Percentiles rank a stretch among this genome's conserved stretches.
These are phyloP conservation scores for Epicauta chinensis DNA, from an alignment of 1,140 invertebrate genomes.

Conservation along the genomic window DNA sequence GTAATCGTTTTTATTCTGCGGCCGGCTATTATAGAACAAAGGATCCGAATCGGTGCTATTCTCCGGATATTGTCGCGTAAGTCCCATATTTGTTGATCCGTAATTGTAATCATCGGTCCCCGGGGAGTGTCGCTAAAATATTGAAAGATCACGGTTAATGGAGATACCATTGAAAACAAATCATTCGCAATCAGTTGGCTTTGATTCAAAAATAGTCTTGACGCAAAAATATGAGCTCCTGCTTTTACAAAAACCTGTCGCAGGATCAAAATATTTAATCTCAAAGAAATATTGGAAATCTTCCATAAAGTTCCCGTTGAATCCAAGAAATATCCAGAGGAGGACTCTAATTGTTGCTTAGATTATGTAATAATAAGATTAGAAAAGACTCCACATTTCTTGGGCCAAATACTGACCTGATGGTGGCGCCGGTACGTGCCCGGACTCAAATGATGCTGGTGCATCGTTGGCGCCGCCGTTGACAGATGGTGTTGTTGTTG, in stretches of 20 bases:
- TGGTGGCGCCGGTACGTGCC: constrained; percentile 30
- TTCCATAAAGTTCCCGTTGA: no score
- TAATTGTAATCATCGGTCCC: constrained; percentile 43
- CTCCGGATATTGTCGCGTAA: constrained; percentile 47
- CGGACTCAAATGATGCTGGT: constrained; percentile 37
- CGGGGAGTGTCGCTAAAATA: constrained; percentile 42
- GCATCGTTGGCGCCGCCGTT: constrained; percentile 21
- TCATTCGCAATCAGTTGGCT: neutral
- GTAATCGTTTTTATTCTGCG: constrained; percentile 53
- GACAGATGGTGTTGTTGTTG: constrained; percentile 33
- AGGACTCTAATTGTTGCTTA: no score
- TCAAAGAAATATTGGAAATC: no score
- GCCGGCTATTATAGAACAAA: constrained; percentile 85
- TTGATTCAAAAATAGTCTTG: constrained; percentile 4
- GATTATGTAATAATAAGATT: no score
- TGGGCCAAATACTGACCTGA: no score
- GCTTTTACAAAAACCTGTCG: no score
- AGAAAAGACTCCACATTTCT: no score
- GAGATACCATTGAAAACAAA: neutral
- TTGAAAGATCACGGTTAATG: constrained; percentile 9
- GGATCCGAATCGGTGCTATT: constrained; percentile 64
- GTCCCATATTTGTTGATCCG: constrained; percentile 44
- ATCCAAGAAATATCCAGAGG: no score
- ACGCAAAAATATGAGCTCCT: no score
- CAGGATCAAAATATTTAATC: no score